Percentiles rank a stretch among this genome's conserved stretches.
Evolutionary conservation across 2,113 vertebrate genomes (phyloP).

Genomic region (Corapipo altera): DNA sequence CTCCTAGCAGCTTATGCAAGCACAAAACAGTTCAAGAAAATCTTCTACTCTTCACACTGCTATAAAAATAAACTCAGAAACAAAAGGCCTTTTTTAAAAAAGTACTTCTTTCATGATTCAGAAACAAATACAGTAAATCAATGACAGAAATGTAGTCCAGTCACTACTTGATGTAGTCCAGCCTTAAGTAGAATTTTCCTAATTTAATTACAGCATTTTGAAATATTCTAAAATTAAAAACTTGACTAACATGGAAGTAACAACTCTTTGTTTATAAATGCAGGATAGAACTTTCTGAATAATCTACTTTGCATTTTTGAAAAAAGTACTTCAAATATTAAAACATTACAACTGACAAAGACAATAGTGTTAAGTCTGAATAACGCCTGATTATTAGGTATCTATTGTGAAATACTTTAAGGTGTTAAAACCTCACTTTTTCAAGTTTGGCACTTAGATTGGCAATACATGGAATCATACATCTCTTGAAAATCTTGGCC

Average conservation of each 20-base stretch:
- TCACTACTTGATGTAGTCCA: not conserved
- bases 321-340: not conserved
- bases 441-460: not conserved
- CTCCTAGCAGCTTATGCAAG: constrained; percentile 14
- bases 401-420: not conserved
- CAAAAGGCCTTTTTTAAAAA: not conserved
- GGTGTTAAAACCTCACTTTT: not conserved
- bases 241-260: not conserved
- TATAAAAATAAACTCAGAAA: constrained; percentile 45
- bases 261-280: not conserved
- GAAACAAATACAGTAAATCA: constrained; percentile 33
- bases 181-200: not conserved
- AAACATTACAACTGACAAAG: not conserved
- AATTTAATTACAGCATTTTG: not conserved
- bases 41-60: constrained; percentile 4
- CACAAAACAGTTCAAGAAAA: constrained; percentile 41
- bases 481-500: not conserved
- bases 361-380: not conserved
- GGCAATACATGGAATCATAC: not conserved
- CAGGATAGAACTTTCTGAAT: not conserved
- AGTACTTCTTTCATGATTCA: constrained; percentile 8
- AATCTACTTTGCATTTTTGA: not conserved
- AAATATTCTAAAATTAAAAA: constrained; percentile 32
- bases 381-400: not conserved
- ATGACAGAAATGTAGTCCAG: constrained; percentile 33